Evolutionary conservation across 2,888 invertebrate genomes (phyloP).

Genomic region (Antheraea assamensis): DNA sequence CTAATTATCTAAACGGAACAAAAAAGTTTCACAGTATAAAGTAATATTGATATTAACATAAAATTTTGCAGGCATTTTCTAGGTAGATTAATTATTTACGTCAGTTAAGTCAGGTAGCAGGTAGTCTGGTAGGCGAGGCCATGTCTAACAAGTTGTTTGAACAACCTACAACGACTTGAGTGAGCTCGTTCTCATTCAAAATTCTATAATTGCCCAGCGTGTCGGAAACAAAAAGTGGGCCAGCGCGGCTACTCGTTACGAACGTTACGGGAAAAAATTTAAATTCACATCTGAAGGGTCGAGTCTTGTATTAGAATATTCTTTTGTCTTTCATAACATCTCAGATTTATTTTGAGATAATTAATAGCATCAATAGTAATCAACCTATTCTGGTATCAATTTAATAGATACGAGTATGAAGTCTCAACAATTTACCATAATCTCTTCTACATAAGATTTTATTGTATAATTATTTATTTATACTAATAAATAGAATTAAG

Average conservation of each 20-base stretch:
- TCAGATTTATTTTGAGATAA: not conserved
- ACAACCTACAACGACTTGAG: constrained; percentile 37
- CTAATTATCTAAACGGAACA: not conserved
- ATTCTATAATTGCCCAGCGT: constrained; percentile 56
- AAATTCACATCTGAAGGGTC: constrained; percentile 31
- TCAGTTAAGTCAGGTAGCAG: constrained; percentile 14
- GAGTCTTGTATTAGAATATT: constrained; percentile 33
- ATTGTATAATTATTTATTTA: too few species aligned
- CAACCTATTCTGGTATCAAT: too few species aligned
- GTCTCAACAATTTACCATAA: too few species aligned
- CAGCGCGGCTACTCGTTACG: constrained; percentile 39
- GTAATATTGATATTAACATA: not conserved
- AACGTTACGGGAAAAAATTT: constrained; percentile 35
- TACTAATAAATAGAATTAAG: too few species aligned
- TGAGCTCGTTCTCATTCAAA: constrained; percentile 44
- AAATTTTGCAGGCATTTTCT: not conserved
- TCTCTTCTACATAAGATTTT: too few species aligned
- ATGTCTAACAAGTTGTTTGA: constrained; percentile 52
- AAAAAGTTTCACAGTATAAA: not conserved
- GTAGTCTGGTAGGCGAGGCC: constrained; percentile 27
- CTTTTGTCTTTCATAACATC: constrained; percentile 7
- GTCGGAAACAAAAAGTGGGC: constrained; percentile 47
- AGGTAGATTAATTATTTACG: constrained; percentile 13
- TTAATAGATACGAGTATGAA: too few species aligned
- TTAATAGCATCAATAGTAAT: too few species aligned